Evolutionary conservation across 2,888 invertebrate species (phyloP).

Genomic region (Noctua janthe): DNA sequence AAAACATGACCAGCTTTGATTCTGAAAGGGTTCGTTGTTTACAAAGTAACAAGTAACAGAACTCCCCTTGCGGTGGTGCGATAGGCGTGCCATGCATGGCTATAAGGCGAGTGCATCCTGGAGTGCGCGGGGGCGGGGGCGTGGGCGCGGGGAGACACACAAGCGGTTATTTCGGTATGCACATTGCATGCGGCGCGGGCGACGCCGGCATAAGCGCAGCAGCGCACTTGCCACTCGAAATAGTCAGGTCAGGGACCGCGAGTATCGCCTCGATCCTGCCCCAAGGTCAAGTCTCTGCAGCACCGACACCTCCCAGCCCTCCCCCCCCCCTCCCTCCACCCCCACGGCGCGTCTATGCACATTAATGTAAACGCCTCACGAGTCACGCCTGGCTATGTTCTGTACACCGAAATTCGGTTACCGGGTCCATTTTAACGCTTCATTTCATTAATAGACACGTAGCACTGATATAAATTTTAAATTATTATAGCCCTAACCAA

Average conservation of each 20-base stretch:
- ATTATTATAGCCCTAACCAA: background rate
- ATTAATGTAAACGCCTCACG: slow-evolving; percentile 76
- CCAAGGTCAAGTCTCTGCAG: slow-evolving; percentile 89
- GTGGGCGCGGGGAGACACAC: slow-evolving; percentile 79
- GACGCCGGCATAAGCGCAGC: slow-evolving; percentile 74
- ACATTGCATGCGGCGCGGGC: slow-evolving; percentile 86
- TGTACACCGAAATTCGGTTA: slow-evolving; percentile 66
- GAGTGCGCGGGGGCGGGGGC: slow-evolving; percentile 70
- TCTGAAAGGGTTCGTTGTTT: slow-evolving; percentile 78
- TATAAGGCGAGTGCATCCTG: slow-evolving; percentile 84
- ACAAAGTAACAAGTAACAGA: slow-evolving; percentile 76
- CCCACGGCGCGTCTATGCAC: slow-evolving; percentile 71
- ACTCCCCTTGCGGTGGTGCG: slow-evolving; percentile 76
- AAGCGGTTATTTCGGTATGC: slow-evolving; percentile 90
- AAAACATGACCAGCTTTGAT: slow-evolving; percentile 58
- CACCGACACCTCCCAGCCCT: slow-evolving; percentile 73
- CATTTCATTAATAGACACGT: slow-evolving; percentile 46
- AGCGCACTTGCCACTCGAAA: slow-evolving; percentile 90
- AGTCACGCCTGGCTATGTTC: slow-evolving; percentile 74
- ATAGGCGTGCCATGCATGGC: slow-evolving; percentile 83
- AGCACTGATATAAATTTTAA: slow-evolving; percentile 11
- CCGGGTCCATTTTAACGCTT: slow-evolving; percentile 63
- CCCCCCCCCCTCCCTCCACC: slow-evolving; percentile 64
- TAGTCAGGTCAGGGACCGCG: slow-evolving; percentile 91
- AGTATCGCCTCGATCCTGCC: slow-evolving; percentile 88